Evolutionary conservation across 2,797 vertebrate species (phyloP), one percentile per base, ranked within the genome.

Genomic region (Margarornis squamiger): DNA sequence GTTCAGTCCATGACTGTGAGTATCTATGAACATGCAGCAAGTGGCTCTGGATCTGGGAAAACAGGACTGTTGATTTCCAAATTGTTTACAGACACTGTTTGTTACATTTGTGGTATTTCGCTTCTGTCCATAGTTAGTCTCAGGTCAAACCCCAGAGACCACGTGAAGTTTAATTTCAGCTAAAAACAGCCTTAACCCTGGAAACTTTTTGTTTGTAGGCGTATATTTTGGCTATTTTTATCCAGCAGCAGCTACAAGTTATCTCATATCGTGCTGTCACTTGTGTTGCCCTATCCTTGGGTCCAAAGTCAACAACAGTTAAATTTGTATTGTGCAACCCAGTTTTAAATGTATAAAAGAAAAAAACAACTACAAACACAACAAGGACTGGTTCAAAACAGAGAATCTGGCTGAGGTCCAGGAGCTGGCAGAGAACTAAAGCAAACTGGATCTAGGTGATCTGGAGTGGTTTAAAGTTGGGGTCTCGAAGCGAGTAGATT

Each of bases 161-260:
- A 59, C 0, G 2, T 83, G 58, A 90, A 81, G 17, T 89, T 94
- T 90, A 94, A 88, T 94, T 97, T 95, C 57, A 77, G 74, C 66
- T 91, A 87, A 95, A 96, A 95, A 80, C 87, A 85, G 39, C 74
- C 78, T 85, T 62, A 65, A 22, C 1, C 8, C 43, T 93, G 88
- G 95, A 97, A 96, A 95, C 51, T 83, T 96, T 83, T 92, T 93
- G 80, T 92, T 92, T 82, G 68, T 78, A 88, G 52, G 59, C 36
- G 10, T 66, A 59, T 55, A 48, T 85, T 72, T 86, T 49, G 48
- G 23, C 92, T 97, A 97, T 96, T 96, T 97, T 97, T 97, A 95
- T 86, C 74, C 48, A 85, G 39, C 22, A 16, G 71, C 74, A 83
- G 68, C 94, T 92, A 97, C 87, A 74, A 96, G 91, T 92, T 96